Percentiles rank a stretch among this genome's conserved stretches.
Evolutionary conservation across 1,140 invertebrate species (phyloP).

Genomic region (Drosophila pseudoobscura): DNA sequence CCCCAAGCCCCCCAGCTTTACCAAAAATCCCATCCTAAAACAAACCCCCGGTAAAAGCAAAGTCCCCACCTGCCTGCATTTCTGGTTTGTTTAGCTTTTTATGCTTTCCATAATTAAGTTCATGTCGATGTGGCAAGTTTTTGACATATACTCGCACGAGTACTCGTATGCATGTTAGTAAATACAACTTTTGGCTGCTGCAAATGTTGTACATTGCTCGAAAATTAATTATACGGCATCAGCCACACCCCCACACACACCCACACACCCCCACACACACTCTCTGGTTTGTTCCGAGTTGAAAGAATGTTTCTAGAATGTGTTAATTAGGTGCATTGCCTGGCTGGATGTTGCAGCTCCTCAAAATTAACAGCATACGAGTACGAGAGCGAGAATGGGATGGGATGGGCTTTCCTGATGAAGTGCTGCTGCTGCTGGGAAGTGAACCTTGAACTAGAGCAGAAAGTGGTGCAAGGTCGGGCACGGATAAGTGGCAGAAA

Average conservation of each 20-base stretch:
- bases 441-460: slow-evolving; percentile 35
- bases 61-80: slow-evolving; percentile 1
- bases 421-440: slow-evolving; percentile 4
- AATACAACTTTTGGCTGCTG: slow-evolving; percentile 31
- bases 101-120: slow-evolving; percentile 50
- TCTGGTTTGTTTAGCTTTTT: slow-evolving; percentile 32
- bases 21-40: no score
- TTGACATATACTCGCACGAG: slow-evolving; percentile 12
- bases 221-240: slow-evolving; percentile 39
- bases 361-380: slow-evolving; percentile 20
- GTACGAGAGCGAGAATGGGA: background rate
- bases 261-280: slow-evolving; percentile 5
- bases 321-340: slow-evolving; percentile 48
- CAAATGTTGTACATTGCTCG: slow-evolving; percentile 28
- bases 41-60: background rate
- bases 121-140: slow-evolving; percentile 40
- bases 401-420: background rate
- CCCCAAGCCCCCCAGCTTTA: no score
- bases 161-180: slow-evolving; percentile 2
- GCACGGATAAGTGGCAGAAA: no score
- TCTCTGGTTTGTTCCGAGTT: slow-evolving; percentile 2
- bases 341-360: slow-evolving; percentile 34
- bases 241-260: slow-evolving; percentile 28
- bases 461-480: slow-evolving; percentile 21
- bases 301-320: slow-evolving; percentile 40